Evolutionary conservation across 2,797 vertebrate genomes (phyloP), one percentile per base, ranked within the genome.

Genomic region (Poecilia picta): DNA sequence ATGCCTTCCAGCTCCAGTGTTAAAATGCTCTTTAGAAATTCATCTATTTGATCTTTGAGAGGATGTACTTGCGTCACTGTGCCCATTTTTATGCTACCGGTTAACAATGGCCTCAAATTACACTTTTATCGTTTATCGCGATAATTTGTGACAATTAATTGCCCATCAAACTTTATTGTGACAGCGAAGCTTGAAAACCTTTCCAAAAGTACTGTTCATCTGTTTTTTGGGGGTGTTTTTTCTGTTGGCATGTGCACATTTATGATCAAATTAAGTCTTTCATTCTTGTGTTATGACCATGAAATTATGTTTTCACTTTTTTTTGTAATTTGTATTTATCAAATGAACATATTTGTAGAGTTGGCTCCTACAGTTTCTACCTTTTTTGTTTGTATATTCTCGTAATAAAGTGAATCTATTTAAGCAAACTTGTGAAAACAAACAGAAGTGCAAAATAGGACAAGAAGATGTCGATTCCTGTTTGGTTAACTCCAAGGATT

Each of bases 381-480:
- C 57, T 83, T 72, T 36, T 75, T 64, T 80, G 76, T 82, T 77
- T 82, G 28, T 72, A 55, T 77, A 43, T 83, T 53, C 86, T 62
- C 72, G 39, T 80, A 25, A 83, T 80, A 45, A 73, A 49, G 51
- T 57, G 10, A 82, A 66, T 72, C 83, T 72, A 3, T 78, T 83
- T 53, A 45, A 77, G 73, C 55, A 78, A 75, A 84, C 46, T 46
- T 85, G 81, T 91, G 85, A 94, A 93, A 90, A 71, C 89, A 88
- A 62, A 92, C 89, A 85, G 72, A 91, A 91, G 91, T 91, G 89
- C 83, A 74, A 82, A 81, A 84, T 80, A 83, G 81, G 8, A 87
- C 79, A 71, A 76, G 79, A 78, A 81, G 77, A 74, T 57, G 73
- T 47, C 55, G 43, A 71, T 71, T 71, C 68, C 68, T 71, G 41